phyloP scores from a whole-genome alignment of 2,797 vertebrate species.

The Tiaroga cobitis region DNA sequence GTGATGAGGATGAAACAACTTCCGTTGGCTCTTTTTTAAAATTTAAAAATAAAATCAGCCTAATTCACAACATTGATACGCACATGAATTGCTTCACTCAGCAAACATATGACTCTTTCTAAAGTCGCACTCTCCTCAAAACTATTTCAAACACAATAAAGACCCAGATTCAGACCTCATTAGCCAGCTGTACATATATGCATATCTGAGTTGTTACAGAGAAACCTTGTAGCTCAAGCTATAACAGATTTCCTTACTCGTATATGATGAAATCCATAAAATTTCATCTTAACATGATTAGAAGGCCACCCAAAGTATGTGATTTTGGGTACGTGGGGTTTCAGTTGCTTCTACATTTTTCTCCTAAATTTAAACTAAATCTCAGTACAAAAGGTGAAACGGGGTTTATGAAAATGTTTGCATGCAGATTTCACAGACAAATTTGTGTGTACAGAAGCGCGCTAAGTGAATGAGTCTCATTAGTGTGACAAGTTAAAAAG shows the following conservation, averaged over 20 bases:
- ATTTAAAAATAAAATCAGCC: not conserved
- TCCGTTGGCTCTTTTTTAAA: not conserved
- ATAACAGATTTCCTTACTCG: not conserved
- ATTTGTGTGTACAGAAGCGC: too few relatives aligned
- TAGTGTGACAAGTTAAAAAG: not conserved
- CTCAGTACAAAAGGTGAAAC: too few relatives aligned
- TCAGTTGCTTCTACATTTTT: not conserved
- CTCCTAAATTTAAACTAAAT: too few relatives aligned
- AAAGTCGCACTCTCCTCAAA: not conserved
- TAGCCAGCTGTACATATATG: not conserved
- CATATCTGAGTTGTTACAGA: too few relatives aligned
- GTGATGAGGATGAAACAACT: constrained; percentile 11
- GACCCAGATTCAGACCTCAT: not conserved
- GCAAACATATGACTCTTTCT: not conserved
- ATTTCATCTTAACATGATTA: not conserved
- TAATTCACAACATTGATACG: not conserved
- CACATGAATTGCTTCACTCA: not conserved
- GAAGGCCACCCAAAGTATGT: not conserved
- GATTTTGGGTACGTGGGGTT: not conserved
- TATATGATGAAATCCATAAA: not conserved
- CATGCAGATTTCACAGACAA: not conserved
- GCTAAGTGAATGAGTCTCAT: too few relatives aligned
- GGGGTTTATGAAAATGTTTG: not conserved
- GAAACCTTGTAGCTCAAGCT: not conserved
- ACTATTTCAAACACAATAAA: not conserved